Percentiles rank a stretch among this genome's conserved stretches.
phyloP scores from a whole-genome alignment of 2,797 vertebrate genomes.

The Thunnus albacares region DNA sequence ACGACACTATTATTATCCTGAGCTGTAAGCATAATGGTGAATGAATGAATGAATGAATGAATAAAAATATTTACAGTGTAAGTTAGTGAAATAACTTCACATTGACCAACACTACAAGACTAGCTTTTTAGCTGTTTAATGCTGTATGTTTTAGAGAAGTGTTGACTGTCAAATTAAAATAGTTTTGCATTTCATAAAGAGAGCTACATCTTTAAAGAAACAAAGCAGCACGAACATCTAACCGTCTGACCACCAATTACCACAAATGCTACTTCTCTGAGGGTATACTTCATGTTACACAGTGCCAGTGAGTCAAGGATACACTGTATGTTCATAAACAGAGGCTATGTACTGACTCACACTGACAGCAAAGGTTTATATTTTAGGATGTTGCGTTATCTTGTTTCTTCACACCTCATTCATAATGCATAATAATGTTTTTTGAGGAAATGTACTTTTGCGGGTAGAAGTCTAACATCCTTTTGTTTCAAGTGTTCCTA shows the following conservation, averaged over 20 bases:
- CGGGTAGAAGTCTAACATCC: background rate
- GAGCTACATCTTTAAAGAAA: background rate
- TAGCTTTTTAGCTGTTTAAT: background rate
- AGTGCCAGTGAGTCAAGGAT: background rate
- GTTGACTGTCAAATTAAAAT: too few species aligned
- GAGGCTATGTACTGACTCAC: background rate
- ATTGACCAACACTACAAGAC: background rate
- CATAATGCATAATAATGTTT: background rate
- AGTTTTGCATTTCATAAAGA: background rate
- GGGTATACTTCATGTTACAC: background rate
- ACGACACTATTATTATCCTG: background rate
- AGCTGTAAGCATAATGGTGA: background rate
- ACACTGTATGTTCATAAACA: background rate
- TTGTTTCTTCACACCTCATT: constrained; percentile 16
- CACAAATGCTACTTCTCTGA: background rate
- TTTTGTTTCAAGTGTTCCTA: background rate
- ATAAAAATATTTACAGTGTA: background rate
- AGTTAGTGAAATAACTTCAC: background rate
- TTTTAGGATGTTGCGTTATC: background rate
- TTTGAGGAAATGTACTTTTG: background rate
- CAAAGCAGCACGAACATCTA: background rate
- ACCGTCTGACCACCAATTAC: background rate
- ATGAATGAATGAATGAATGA: constrained; percentile 2
- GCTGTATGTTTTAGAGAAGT: too few species aligned
- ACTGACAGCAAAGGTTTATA: background rate